Percentiles rank a stretch among this genome's conserved stretches.
Evolutionary conservation across 2,888 invertebrate genomes (phyloP).

Genomic region (Scaptomyza flava): DNA sequence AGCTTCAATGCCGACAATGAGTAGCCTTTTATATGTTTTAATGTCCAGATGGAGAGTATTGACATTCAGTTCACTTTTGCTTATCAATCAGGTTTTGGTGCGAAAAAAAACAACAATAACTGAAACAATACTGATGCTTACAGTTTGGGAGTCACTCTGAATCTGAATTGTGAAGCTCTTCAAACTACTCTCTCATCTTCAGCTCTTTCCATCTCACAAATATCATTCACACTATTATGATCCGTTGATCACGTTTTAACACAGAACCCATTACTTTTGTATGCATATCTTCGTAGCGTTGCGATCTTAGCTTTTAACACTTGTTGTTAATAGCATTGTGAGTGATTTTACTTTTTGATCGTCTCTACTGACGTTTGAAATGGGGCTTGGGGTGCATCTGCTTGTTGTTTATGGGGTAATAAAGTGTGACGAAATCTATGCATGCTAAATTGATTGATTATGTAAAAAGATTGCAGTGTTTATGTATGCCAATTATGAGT

Average conservation of each 20-base stretch:
- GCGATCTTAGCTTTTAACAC: slow-evolving; percentile 18
- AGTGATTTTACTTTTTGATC: slow-evolving; percentile 41
- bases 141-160: slow-evolving; percentile 10
- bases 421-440: neutral
- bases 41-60: slow-evolving; percentile 29
- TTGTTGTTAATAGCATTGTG: slow-evolving; percentile 20
- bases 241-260: slow-evolving; percentile 35
- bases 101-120: slow-evolving; percentile 8
- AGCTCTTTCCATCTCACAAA: slow-evolving; percentile 39
- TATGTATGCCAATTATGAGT: slow-evolving; percentile 14
- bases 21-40: slow-evolving; percentile 58
- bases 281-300: neutral
- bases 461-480: neutral
- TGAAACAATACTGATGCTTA: slow-evolving; percentile 5
- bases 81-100: slow-evolving; percentile 68
- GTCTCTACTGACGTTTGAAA: slow-evolving; percentile 28
- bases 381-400: slow-evolving; percentile 35
- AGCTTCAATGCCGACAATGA: slow-evolving; percentile 20
- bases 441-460: slow-evolving; percentile 23
- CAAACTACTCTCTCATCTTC: slow-evolving; percentile 22
- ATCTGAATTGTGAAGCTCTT: slow-evolving; percentile 25
- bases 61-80: slow-evolving; percentile 32
- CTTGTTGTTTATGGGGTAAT: slow-evolving; percentile 2
- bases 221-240: slow-evolving; percentile 63
- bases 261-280: slow-evolving; percentile 15